These are phyloP conservation scores for Tragopan temminckii DNA, from an alignment of 2,797 vertebrate genomes.

Conservation along the genomic window DNA sequence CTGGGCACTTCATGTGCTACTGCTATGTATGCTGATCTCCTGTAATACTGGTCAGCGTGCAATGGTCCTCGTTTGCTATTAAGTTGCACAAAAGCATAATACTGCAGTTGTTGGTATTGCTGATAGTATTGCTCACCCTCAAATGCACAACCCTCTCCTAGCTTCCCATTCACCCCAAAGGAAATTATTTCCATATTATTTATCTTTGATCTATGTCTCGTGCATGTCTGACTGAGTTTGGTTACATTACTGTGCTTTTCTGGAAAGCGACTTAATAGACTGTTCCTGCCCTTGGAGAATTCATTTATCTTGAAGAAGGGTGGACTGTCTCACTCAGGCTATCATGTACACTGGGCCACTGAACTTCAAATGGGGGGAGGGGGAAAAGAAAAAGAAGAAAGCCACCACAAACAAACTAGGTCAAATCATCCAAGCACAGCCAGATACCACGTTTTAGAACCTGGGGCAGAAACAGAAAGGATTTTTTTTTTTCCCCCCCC, in stretches of 20 bases:
- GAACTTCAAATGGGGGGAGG: background rate
- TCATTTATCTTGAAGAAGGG: background rate
- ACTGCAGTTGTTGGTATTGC: background rate
- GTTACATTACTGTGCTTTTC: background rate
- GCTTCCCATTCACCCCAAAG: background rate
- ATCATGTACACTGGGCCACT: background rate
- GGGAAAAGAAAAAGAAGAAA: background rate
- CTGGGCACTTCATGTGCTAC: background rate
- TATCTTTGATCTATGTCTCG: background rate
- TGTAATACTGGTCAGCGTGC: background rate
- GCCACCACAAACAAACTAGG: background rate
- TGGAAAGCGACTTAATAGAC: constrained; percentile 10
- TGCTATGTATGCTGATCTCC: background rate
- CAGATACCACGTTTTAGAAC: background rate
- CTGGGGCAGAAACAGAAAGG: background rate
- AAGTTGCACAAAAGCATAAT: background rate
- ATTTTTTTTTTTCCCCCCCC: fast-evolving
- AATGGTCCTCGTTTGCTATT: background rate
- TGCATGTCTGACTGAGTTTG: background rate
- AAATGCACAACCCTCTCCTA: background rate
- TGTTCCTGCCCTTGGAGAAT: background rate
- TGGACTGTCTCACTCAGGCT: background rate
- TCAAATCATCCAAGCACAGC: background rate
- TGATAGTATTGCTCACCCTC: background rate
- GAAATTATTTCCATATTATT: background rate